Percentiles rank a stretch among this genome's conserved stretches.
These are phyloP conservation scores for Sitta europaea DNA, from an alignment of 2,113 vertebrate genomes.

Conservation along the genomic window DNA sequence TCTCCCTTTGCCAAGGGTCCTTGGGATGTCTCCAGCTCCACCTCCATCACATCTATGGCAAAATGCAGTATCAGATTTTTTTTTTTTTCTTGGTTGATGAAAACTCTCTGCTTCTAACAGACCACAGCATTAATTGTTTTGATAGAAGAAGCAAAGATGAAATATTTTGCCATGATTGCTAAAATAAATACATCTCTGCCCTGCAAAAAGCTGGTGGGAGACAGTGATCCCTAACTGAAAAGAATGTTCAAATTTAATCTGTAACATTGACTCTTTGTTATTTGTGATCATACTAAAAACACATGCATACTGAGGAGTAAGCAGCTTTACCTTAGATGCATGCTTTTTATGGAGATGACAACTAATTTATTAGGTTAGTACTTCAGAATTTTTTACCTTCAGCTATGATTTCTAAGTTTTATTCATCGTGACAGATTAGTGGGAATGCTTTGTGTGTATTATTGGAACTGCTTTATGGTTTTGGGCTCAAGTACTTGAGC, in stretches of 20 bases:
- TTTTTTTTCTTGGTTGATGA: neutral
- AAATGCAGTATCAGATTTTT: neutral
- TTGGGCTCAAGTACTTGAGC: neutral
- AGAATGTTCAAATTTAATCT: neutral
- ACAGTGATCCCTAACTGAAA: neutral
- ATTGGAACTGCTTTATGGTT: neutral
- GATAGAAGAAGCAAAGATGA: neutral
- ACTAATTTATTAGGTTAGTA: neutral
- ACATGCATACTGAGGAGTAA: neutral
- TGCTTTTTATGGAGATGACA: neutral
- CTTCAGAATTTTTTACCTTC: neutral
- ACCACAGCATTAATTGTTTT: neutral
- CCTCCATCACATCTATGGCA: neutral
- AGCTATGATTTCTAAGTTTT: neutral
- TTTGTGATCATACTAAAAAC: neutral
- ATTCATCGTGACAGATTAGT: neutral
- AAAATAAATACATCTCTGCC: neutral
- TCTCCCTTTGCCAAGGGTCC: neutral
- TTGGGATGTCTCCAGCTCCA: neutral
- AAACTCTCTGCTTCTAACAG: neutral
- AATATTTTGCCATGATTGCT: neutral
- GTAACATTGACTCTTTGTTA: neutral
- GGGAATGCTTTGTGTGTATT: neutral
- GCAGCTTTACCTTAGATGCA: neutral
- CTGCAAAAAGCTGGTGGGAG: neutral